These are phyloP conservation scores for Plecturocebus donacophilus DNA, from an alignment of 2,113 vertebrate genomes.

Conservation along the genomic window DNA sequence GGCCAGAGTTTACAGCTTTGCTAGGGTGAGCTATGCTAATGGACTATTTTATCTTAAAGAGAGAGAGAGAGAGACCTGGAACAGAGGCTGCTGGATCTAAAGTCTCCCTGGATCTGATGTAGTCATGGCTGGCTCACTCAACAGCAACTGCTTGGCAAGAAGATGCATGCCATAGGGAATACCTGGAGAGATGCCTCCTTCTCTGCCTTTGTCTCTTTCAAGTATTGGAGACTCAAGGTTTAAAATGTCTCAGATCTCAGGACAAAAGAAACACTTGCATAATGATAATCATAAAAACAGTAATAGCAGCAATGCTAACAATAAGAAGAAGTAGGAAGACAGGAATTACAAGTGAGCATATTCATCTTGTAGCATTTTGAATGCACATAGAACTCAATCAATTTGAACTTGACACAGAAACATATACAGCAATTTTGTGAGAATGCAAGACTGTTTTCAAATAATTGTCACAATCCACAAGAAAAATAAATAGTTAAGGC, in stretches of 20 bases:
- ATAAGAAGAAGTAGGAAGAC: not conserved
- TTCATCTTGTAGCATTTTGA: not conserved
- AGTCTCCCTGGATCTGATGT: slow-evolving; percentile 20
- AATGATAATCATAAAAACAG: not conserved
- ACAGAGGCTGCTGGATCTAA: not conserved
- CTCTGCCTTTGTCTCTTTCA: not conserved
- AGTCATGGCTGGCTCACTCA: slow-evolving; percentile 52
- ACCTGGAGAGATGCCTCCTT: not conserved
- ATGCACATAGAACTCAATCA: slow-evolving; percentile 29
- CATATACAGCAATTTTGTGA: slow-evolving; percentile 24
- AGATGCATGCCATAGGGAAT: slow-evolving; percentile 35
- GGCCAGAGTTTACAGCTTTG: slow-evolving; percentile 2
- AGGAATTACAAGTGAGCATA: not conserved
- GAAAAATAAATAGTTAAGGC: slow-evolving; percentile 7
- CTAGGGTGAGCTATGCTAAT: not conserved
- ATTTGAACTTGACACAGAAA: slow-evolving; percentile 33
- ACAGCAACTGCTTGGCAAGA: slow-evolving; percentile 35
- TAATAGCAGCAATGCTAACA: not conserved
- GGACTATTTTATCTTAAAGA: not conserved
- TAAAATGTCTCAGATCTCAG: not conserved
- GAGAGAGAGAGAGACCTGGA: not conserved
- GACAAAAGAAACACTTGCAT: not conserved
- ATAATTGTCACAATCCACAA: slow-evolving; percentile 2
- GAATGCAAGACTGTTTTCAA: slow-evolving; percentile 50
- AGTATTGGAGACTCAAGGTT: not conserved